Evolutionary conservation across 2,113 vertebrate genomes (phyloP).

Genomic region (Solenodon paradoxus): DNA sequence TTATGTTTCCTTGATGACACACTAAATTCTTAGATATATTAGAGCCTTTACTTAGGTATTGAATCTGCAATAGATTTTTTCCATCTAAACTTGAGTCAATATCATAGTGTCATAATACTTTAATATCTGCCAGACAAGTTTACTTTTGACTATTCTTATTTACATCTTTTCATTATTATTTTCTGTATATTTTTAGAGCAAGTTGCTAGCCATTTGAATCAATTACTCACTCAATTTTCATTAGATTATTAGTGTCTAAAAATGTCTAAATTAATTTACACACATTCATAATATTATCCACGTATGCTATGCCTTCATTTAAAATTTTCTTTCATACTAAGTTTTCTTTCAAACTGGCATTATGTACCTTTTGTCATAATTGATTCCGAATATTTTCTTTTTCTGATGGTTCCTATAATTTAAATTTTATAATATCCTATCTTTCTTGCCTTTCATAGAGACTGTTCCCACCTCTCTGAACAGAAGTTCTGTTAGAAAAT

Average conservation of each 20-base stretch:
- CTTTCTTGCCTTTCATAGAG: background rate
- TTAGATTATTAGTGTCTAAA: background rate
- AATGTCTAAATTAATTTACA: constrained; percentile 8
- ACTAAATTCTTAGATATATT: background rate
- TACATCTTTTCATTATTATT: background rate
- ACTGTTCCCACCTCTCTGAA: background rate
- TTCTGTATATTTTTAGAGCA: background rate
- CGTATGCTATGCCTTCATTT: background rate
- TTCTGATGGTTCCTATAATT: background rate
- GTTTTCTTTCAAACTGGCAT: background rate
- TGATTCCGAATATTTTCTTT: background rate
- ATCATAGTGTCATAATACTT: background rate
- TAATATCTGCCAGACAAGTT: background rate
- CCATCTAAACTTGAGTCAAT: background rate
- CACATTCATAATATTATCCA: background rate
- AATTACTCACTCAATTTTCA: background rate
- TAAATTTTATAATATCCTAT: background rate
- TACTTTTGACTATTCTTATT: background rate
- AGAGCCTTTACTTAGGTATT: background rate
- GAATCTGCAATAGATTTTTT: background rate
- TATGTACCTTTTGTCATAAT: background rate
- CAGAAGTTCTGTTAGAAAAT: background rate
- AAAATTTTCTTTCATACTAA: background rate
- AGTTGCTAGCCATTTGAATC: background rate
- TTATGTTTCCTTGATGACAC: background rate